Conservation (phyloP, 2,888 invertebrate genomes). For the Meiosimyza decipiens region DNA sequence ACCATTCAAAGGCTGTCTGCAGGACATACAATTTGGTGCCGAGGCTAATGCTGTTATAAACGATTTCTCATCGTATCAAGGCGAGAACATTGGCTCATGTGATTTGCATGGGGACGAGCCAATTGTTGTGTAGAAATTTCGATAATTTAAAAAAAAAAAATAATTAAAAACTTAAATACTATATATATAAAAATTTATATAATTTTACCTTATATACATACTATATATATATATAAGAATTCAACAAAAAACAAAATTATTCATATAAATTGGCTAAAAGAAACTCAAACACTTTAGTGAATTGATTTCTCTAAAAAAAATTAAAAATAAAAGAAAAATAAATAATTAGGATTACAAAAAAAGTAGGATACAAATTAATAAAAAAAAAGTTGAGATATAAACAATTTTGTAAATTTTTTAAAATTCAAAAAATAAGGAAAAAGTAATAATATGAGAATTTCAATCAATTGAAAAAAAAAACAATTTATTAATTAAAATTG, state of each 20-base stretch:
- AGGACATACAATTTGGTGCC: conserved; percentile 69
- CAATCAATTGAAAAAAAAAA: not conserved
- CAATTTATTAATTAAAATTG: not conserved
- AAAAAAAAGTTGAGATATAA: conserved; percentile 37
- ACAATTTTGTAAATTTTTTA: conserved; percentile 64
- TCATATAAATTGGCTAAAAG: conserved; percentile 39
- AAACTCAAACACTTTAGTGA: conserved; percentile 40
- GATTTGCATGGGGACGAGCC: conserved; percentile 67
- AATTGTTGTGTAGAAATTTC: conserved; percentile 60
- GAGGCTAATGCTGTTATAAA: conserved; percentile 63
- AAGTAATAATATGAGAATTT: conserved; percentile 6
- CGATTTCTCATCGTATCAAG: conserved; percentile 71
- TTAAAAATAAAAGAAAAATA: conserved; percentile 8
- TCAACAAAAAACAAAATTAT: conserved; percentile 43
- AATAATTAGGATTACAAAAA: conserved; percentile 38
- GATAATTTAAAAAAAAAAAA: conserved; percentile 43
- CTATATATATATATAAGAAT: conserved; percentile 20
- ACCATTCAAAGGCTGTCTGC: conserved; percentile 73
- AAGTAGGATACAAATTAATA: conserved; percentile 37
- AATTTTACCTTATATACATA: conserved; percentile 25
- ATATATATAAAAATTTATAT: conserved; percentile 26
- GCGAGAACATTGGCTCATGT: conserved; percentile 72
- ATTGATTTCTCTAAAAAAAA: conserved; percentile 4
- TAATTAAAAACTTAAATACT: conserved; percentile 28
- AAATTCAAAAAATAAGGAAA: conserved; percentile 41